Evolutionary conservation across 2,888 invertebrate species (phyloP).

Genomic region (Ormia ochracea): DNA sequence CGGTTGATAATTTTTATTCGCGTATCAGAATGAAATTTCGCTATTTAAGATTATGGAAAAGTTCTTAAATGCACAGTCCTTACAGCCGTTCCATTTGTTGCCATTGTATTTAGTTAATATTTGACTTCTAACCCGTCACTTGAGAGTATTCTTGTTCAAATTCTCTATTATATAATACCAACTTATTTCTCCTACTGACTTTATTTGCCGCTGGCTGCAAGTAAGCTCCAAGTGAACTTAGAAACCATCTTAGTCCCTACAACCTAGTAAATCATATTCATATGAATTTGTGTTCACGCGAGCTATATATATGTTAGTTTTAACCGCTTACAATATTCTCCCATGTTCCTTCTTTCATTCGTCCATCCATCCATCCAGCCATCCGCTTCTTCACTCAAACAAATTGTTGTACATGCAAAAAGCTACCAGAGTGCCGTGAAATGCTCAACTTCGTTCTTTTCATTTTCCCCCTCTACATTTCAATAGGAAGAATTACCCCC

Average conservation of each 20-base stretch:
- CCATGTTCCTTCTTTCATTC: neutral
- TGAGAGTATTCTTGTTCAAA: constrained; percentile 1
- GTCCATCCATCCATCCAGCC: neutral
- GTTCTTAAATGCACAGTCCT: neutral
- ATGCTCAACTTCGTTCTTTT: constrained; percentile 34
- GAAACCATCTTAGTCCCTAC: constrained; percentile 11
- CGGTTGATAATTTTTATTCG: neutral
- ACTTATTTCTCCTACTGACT: neutral
- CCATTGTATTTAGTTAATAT: neutral
- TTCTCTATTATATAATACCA: neutral
- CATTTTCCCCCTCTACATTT: constrained; percentile 40
- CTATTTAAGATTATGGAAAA: neutral
- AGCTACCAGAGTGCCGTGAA: constrained; percentile 54
- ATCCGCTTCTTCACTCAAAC: neutral
- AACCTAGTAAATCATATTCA: constrained; percentile 2
- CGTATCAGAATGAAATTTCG: constrained; percentile 21
- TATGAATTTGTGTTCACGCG: neutral
- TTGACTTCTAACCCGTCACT: constrained; percentile 13
- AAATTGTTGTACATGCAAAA: constrained; percentile 35
- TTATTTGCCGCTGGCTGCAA: constrained; percentile 5
- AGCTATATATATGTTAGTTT: constrained; percentile 6
- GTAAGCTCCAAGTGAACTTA: constrained; percentile 16
- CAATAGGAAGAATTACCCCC: constrained; percentile 10
- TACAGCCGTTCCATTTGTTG: neutral
- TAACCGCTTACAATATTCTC: neutral